A percentile compares a stretch with the other conserved stretches of the same genome.
These are phyloP conservation scores for Dryoscopus gambensis DNA, from an alignment of 2,113 vertebrate genomes.

Conservation along the genomic window DNA sequence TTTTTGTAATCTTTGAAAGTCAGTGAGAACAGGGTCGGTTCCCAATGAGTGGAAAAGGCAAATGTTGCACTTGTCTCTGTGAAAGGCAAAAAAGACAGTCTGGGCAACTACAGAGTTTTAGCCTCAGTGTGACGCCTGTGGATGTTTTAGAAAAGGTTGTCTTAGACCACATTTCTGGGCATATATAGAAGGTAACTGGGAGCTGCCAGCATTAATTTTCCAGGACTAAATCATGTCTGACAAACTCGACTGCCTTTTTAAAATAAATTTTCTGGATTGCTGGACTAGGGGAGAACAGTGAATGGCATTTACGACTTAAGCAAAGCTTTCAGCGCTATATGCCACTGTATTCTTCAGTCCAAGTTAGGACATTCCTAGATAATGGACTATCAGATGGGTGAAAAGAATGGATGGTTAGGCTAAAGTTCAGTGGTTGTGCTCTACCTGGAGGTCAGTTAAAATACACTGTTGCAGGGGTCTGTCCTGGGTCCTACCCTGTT, in stretches of 20 bases:
- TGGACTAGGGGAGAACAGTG: not conserved
- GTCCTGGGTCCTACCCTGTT: not conserved
- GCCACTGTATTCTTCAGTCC: not conserved
- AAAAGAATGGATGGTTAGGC: not conserved
- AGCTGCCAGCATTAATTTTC: not conserved
- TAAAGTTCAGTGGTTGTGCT: not conserved
- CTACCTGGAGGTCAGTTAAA: not conserved
- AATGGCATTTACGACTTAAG: not conserved
- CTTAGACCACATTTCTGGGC: not conserved
- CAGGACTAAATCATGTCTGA: not conserved
- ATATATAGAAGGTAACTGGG: not conserved
- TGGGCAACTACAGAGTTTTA: not conserved
- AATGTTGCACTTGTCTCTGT: not conserved
- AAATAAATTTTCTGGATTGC: not conserved
- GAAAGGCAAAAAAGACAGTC: not conserved
- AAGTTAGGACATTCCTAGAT: not conserved
- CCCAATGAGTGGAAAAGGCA: not conserved
- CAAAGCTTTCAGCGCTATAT: not conserved
- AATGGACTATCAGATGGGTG: not conserved
- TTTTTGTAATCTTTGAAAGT: not conserved
- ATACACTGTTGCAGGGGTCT: not conserved
- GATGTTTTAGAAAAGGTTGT: not conserved
- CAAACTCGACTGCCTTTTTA: not conserved
- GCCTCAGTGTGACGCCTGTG: not conserved
- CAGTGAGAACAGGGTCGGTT: not conserved